Percentiles rank a stretch among this genome's conserved stretches.
Conservation (phyloP, 2,888 invertebrate species). For the Heliconius erato region DNA sequence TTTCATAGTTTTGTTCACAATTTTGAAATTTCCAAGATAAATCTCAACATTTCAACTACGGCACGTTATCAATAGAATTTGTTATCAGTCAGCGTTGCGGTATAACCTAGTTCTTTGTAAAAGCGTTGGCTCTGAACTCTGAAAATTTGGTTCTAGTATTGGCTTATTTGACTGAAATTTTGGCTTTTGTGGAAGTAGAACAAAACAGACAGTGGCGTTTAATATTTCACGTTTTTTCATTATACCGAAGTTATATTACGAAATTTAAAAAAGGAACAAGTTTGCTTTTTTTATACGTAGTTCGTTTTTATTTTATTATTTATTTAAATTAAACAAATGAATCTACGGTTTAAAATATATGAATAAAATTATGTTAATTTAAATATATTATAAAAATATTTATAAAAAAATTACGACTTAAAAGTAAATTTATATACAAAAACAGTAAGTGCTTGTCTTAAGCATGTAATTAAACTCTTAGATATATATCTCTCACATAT, state of each 20-base stretch:
- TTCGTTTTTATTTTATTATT: too few species aligned
- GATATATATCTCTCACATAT: not conserved
- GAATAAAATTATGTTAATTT: not conserved
- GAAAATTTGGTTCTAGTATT: too few species aligned
- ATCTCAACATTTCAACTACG: not conserved
- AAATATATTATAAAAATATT: not conserved
- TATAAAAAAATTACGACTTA: not conserved
- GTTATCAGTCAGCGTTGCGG: not conserved
- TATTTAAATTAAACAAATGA: not conserved
- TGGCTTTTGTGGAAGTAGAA: too few species aligned
- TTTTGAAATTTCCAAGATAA: not conserved
- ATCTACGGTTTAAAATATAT: too few species aligned
- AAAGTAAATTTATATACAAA: not conserved
- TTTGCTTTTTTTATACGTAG: too few species aligned
- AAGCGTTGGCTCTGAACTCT: not conserved
- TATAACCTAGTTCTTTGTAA: slow-evolving; percentile 1
- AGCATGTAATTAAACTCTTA: not conserved
- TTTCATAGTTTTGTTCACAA: not conserved
- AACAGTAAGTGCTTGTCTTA: not conserved
- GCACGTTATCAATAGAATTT: slow-evolving; percentile 10
- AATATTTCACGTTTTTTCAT: too few species aligned
- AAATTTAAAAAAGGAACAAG: too few species aligned
- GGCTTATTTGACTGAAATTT: not conserved
- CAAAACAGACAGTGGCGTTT: too few species aligned
- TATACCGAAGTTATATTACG: too few species aligned